Evolutionary conservation across 2,113 vertebrate species (phyloP).

Genomic region (Catharus bicknelli): DNA sequence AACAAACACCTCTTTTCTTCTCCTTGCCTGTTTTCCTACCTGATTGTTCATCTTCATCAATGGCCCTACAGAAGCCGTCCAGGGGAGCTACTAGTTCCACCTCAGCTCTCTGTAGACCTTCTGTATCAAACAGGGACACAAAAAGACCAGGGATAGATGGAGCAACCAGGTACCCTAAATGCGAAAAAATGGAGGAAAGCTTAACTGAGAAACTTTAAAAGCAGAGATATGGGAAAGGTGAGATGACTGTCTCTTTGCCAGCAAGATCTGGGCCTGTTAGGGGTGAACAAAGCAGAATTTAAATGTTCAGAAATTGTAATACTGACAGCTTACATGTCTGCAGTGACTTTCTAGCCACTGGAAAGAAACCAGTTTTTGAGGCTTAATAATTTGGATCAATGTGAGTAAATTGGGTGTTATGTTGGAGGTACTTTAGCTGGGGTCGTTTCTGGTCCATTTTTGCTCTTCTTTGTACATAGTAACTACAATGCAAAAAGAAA

Average conservation of each 20-base stretch:
- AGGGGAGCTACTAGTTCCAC: not conserved
- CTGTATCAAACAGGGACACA: not conserved
- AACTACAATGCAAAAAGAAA: not conserved
- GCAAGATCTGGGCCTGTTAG: not conserved
- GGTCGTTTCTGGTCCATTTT: not conserved
- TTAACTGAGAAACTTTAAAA: not conserved
- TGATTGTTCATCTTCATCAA: not conserved
- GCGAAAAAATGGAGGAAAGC: not conserved
- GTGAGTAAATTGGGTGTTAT: not conserved
- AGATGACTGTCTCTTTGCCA: not conserved
- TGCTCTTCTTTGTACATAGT: not conserved
- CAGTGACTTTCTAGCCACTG: not conserved
- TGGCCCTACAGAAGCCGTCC: not conserved
- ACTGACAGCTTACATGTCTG: not conserved
- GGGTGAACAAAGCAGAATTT: not conserved
- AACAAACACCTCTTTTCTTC: not conserved
- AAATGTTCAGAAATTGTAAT: not conserved
- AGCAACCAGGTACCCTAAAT: not conserved
- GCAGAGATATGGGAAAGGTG: not conserved
- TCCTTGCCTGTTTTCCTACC: not conserved
- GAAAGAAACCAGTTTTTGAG: not conserved
- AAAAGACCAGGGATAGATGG: fast-evolving
- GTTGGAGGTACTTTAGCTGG: not conserved
- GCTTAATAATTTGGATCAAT: not conserved
- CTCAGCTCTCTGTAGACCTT: not conserved